These are phyloP conservation scores for Anser brachyrhynchus DNA, from an alignment of 2,113 vertebrate species.

Conservation along the genomic window DNA sequence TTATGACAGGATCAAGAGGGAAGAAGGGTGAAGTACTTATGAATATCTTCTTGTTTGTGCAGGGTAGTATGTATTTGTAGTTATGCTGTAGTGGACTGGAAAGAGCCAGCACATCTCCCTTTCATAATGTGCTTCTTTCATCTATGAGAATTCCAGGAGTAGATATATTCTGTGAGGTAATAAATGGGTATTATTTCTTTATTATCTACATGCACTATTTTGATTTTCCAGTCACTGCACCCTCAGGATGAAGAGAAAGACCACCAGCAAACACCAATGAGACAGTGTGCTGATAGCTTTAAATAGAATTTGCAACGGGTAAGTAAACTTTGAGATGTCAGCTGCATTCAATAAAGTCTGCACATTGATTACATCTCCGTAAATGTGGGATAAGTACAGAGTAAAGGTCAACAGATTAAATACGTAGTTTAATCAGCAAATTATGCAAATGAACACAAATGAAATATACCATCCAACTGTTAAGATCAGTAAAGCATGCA, in stretches of 20 bases:
- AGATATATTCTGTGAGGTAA: background rate
- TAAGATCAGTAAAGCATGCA: conserved; percentile 67
- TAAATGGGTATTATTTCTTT: background rate
- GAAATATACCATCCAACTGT: conserved; percentile 64
- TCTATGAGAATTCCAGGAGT: background rate
- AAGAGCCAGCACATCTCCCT: background rate
- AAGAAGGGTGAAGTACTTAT: background rate
- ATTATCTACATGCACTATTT: background rate
- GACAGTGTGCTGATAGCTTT: background rate
- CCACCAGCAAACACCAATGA: background rate
- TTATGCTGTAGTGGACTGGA: background rate
- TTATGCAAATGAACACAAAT: conserved; percentile 73
- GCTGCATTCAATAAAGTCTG: background rate
- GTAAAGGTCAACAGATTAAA: conserved; percentile 76
- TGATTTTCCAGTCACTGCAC: background rate
- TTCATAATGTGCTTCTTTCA: background rate
- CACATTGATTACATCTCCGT: conserved; percentile 61
- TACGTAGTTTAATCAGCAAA: conserved; percentile 70
- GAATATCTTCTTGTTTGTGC: background rate
- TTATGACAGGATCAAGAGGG: background rate
- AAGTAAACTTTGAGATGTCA: conserved; percentile 36
- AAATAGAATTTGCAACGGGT: background rate
- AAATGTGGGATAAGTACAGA: conserved; percentile 52
- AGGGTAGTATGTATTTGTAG: background rate
- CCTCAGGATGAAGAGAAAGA: background rate